phyloP scores from a whole-genome alignment of 2,113 vertebrate species.

The Chaenocephalus aceratus region DNA sequence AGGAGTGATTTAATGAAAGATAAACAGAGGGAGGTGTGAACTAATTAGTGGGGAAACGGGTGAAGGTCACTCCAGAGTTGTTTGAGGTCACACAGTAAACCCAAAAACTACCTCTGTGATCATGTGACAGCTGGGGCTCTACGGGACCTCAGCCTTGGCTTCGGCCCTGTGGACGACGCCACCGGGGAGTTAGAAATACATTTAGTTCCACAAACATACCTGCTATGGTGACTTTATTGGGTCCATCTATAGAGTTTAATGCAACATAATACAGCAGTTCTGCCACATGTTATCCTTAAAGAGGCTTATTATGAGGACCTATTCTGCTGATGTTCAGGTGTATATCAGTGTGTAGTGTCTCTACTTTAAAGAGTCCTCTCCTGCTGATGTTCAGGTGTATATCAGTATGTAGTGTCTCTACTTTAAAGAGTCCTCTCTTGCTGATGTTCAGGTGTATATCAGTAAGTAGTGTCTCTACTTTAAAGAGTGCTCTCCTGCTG shows the following conservation, averaged over 20 bases:
- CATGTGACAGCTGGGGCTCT: constrained; percentile 66
- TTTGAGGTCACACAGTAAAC: constrained; percentile 70
- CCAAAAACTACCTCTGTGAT: constrained; percentile 80
- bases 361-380: too few relatives aligned
- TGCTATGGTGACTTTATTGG: background rate
- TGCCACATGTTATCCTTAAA: background rate
- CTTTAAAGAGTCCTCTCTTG: too few relatives aligned
- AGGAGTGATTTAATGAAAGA: constrained; percentile 2
- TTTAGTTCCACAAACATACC: constrained; percentile 32
- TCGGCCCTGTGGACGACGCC: constrained; percentile 68
- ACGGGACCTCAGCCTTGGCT: constrained; percentile 74
- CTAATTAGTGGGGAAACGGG: constrained; percentile 49
- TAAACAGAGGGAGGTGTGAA: constrained; percentile 32
- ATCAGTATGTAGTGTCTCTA: too few relatives aligned
- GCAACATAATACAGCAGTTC: background rate
- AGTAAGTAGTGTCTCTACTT: too few relatives aligned
- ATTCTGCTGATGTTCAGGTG: background rate
- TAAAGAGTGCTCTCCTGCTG: too few relatives aligned
- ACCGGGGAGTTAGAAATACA: constrained; percentile 32
- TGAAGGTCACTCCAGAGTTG: constrained; percentile 62
- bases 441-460: background rate
- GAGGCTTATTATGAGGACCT: background rate
- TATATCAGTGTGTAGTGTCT: too few relatives aligned
- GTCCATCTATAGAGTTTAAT: background rate
- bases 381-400: too few relatives aligned